Percentiles rank a stretch among this genome's conserved stretches.
Evolutionary conservation across 1,140 invertebrate species (phyloP).

Genomic region (Drosophila serrata): DNA sequence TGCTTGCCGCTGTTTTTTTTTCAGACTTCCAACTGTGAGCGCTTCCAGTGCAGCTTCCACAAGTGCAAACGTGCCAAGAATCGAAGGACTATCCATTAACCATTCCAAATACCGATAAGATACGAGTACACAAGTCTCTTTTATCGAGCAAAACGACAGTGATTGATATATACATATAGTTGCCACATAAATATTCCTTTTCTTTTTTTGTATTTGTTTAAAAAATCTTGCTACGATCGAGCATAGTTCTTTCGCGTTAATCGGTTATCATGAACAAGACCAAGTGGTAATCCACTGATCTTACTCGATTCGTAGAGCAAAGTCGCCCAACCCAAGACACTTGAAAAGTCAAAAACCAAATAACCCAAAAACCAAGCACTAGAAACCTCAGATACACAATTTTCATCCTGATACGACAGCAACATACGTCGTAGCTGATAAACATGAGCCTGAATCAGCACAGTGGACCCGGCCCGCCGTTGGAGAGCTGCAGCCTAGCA

Average conservation of each 20-base stretch:
- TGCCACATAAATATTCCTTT: too few species aligned
- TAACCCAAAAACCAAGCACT: slow-evolving; percentile 2
- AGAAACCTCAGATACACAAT: not conserved
- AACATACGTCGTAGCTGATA: slow-evolving; percentile 79
- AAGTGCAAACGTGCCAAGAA: slow-evolving; percentile 54
- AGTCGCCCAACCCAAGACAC: slow-evolving; percentile 1
- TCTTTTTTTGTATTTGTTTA: slow-evolving; percentile 31
- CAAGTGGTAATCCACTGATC: slow-evolving; percentile 15
- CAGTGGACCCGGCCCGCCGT: slow-evolving; percentile 83
- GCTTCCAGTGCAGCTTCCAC: slow-evolving; percentile 56
- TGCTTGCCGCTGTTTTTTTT: slow-evolving; percentile 16
- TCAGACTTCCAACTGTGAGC: slow-evolving; percentile 43
- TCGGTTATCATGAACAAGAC: slow-evolving; percentile 4
- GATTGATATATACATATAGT: slow-evolving; percentile 33
- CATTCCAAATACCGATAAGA: slow-evolving; percentile 15
- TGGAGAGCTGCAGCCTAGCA: slow-evolving; percentile 23
- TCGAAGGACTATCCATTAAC: slow-evolving; percentile 24
- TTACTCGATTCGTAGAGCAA: slow-evolving; percentile 6
- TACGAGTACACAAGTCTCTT: slow-evolving; percentile 12
- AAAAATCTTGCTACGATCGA: slow-evolving; percentile 10
- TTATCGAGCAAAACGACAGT: slow-evolving; percentile 9
- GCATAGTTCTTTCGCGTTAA: slow-evolving; percentile 4
- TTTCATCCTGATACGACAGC: slow-evolving; percentile 30
- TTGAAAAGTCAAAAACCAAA: not conserved
- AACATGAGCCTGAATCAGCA: slow-evolving; percentile 83